A percentile compares a stretch with the other conserved stretches of the same genome.
phyloP scores from a whole-genome alignment of 2,797 vertebrate species.

The Florisuga fusca region DNA sequence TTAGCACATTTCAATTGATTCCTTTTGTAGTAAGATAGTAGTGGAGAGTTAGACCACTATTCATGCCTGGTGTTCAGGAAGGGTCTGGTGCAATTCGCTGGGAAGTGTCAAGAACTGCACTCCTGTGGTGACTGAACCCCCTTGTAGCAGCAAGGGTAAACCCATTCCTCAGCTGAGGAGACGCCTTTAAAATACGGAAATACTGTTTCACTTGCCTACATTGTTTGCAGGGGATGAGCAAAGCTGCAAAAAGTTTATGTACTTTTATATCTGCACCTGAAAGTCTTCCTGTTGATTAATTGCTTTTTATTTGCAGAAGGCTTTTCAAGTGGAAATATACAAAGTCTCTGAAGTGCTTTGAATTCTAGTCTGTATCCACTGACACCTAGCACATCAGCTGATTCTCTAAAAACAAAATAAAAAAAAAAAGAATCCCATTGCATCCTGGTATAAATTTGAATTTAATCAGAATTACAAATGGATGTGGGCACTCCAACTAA shows the following conservation, averaged over 20 bases:
- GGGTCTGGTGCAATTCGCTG: not conserved
- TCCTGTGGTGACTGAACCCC: not conserved
- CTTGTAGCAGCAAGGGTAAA: accelerated
- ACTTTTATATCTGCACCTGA: not conserved
- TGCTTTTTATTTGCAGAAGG: not conserved
- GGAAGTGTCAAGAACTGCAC: not conserved
- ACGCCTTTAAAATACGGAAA: not conserved
- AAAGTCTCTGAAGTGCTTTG: not conserved
- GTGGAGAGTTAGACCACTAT: not conserved
- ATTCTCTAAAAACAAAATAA: not conserved
- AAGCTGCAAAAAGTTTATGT: not conserved
- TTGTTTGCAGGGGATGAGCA: not conserved
- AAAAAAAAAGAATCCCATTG: accelerated
- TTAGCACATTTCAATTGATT: not conserved
- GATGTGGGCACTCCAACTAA: not conserved
- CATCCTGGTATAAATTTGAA: not conserved
- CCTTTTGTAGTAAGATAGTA: not conserved
- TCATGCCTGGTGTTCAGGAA: not conserved
- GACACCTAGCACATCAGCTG: not conserved
- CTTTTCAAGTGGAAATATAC: not conserved
- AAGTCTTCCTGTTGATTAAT: not conserved
- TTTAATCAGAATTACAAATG: not conserved
- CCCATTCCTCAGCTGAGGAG: not conserved
- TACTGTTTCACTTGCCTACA: not conserved
- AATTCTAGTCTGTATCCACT: not conserved